Conservation (phyloP, 2,888 invertebrate species). For the Tachystola acroxantha region DNA sequence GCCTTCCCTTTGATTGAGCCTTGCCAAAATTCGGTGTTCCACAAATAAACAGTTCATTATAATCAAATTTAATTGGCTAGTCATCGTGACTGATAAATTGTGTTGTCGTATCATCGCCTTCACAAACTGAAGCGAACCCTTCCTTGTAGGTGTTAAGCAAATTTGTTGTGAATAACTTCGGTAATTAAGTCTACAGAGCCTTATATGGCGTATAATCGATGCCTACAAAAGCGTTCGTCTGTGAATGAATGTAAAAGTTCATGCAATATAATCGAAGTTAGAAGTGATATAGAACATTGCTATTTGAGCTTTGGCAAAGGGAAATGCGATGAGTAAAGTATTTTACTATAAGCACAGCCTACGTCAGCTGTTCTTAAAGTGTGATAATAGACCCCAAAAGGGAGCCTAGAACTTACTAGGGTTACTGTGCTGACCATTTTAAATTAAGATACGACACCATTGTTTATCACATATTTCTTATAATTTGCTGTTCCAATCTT, state of each 20-base stretch:
- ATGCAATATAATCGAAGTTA: neutral
- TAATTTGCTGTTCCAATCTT: too few relatives aligned
- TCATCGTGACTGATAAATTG: slow-evolving; percentile 8
- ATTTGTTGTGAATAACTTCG: slow-evolving; percentile 14
- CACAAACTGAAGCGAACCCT: slow-evolving; percentile 23
- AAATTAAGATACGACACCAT: too few relatives aligned
- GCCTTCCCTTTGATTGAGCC: neutral
- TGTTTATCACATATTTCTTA: too few relatives aligned
- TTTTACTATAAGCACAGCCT: too few relatives aligned
- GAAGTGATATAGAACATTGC: too few relatives aligned
- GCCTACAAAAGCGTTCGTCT: neutral
- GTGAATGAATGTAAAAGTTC: neutral
- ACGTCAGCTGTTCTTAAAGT: too few relatives aligned
- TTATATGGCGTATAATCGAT: neutral
- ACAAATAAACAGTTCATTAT: slow-evolving; percentile 3
- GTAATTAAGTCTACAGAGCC: slow-evolving; percentile 13
- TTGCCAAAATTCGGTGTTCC: neutral
- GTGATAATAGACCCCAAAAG: too few relatives aligned
- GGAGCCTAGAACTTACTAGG: too few relatives aligned
- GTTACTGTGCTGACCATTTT: too few relatives aligned
- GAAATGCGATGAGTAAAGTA: too few relatives aligned
- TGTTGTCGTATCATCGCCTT: slow-evolving; percentile 28
- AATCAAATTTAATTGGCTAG: neutral
- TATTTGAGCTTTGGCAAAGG: too few relatives aligned
- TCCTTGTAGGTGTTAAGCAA: slow-evolving; percentile 4